Evolutionary conservation across 2,888 invertebrate species (phyloP).

Genomic region (Ctena decussata): DNA sequence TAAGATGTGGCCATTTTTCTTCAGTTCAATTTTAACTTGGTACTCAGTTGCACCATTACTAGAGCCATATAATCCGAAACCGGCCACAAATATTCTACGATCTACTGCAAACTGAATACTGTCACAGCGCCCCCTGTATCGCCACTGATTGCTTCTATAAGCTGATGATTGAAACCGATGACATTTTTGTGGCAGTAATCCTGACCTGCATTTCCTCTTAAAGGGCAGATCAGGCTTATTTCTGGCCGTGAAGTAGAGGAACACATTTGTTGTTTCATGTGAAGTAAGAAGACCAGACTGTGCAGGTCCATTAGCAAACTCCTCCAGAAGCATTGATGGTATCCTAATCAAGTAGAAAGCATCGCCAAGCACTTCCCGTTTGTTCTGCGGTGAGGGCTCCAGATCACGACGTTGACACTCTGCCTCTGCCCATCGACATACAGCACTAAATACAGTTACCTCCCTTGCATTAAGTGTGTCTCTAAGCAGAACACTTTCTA

Average conservation of each 20-base stretch:
- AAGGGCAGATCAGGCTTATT: constrained; percentile 94
- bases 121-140: constrained; percentile 98
- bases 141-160: constrained; percentile 98
- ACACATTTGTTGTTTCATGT: constrained; percentile 97
- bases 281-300: constrained; percentile 96
- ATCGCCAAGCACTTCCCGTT: constrained; percentile 87
- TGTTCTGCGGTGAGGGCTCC: constrained; percentile 93
- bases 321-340: constrained; percentile 97
- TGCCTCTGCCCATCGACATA: constrained; percentile 96
- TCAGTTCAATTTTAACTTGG: constrained; percentile 97
- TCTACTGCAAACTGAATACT: constrained; percentile 99
- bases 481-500: constrained; percentile 95
- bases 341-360: constrained; percentile 96
- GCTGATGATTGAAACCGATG: constrained; percentile 99
- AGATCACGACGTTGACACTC: constrained; percentile 95
- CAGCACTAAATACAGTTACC: constrained; percentile 93
- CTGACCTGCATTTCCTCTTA: constrained; percentile 93
- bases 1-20: constrained; percentile 94
- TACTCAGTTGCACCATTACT: constrained; percentile 98
- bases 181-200: constrained; percentile 97
- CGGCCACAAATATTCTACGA: constrained; percentile 97
- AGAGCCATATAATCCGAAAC: constrained; percentile 98
- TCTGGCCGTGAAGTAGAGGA: constrained; percentile 97
- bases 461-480: constrained; percentile 98
- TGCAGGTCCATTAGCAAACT: constrained; percentile 98